phyloP scores from a whole-genome alignment of 2,113 vertebrate genomes.

The Patagioenas fasciata region DNA sequence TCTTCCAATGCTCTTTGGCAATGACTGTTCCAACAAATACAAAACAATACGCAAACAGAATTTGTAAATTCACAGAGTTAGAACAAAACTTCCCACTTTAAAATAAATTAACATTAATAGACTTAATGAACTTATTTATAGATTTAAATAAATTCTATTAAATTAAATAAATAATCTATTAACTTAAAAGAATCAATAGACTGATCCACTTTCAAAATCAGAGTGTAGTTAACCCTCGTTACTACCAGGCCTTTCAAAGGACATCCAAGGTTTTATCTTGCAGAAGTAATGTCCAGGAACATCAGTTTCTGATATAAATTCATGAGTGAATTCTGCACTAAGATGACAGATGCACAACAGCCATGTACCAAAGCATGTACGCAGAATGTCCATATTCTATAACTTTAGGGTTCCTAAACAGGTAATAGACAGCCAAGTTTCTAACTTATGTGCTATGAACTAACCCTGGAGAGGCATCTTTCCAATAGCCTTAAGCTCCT shows the following conservation, averaged over 20 bases:
- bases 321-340: not conserved
- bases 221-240: not conserved
- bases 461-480: not conserved
- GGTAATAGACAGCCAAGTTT: not conserved
- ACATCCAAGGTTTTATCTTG: not conserved
- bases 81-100: not conserved
- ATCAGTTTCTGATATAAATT: not conserved
- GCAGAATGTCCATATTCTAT: not conserved
- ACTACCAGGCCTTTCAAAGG: not conserved
- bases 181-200: not conserved
- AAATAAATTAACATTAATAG: not conserved
- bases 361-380: not conserved
- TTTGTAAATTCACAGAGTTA: not conserved
- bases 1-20: constrained; percentile 94
- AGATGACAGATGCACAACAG: not conserved
- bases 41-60: not conserved
- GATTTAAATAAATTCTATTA: no score
- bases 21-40: constrained; percentile 73
- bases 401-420: not conserved
- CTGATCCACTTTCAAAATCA: not conserved
- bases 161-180: no score
- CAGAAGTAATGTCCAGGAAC: not conserved
- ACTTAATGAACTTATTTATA: not conserved
- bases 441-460: not conserved
- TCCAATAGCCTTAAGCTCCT: not conserved